Percentiles rank a stretch among this genome's conserved stretches.
These are phyloP conservation scores for Geotrypetes seraphini DNA, from an alignment of 2,797 vertebrate species.

Conservation along the genomic window DNA sequence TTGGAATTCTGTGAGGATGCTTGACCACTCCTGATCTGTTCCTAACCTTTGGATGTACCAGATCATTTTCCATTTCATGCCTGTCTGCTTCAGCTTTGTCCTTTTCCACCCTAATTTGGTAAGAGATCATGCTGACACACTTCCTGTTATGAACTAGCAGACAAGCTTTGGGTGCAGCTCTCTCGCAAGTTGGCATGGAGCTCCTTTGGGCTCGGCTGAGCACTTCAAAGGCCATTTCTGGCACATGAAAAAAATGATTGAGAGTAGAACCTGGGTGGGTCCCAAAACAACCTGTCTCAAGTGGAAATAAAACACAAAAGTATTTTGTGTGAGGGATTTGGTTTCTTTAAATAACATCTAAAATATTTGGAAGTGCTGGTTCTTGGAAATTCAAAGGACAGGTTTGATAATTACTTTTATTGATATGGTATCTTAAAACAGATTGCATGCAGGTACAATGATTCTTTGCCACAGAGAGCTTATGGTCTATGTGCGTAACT, in stretches of 20 bases:
- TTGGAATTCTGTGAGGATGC: constrained; percentile 26
- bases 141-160: constrained; percentile 31
- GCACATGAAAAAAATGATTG: constrained; percentile 28
- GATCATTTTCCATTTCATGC: constrained; percentile 36
- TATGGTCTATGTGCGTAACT: no score
- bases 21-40: constrained; percentile 18
- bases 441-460: no score
- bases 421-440: no score
- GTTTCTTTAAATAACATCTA: constrained; percentile 21
- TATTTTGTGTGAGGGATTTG: constrained; percentile 35
- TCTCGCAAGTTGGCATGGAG: constrained; percentile 15
- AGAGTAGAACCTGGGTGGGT: constrained; percentile 35
- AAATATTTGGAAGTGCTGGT: constrained; percentile 25
- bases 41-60: constrained; percentile 9
- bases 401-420: no score
- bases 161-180: constrained; percentile 25
- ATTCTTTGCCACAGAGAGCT: no score
- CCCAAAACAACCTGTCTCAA: constrained; percentile 35
- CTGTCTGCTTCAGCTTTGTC: neutral
- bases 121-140: constrained; percentile 29
- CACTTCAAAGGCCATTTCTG: constrained; percentile 45
- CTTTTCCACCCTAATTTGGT: constrained; percentile 9
- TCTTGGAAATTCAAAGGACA: constrained; percentile 19
- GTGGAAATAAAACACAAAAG: constrained; percentile 38
- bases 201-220: constrained; percentile 26